These are phyloP conservation scores for Drosophila nr. perissopoda DNA, from an alignment of 2,888 invertebrate genomes.

Conservation along the genomic window DNA sequence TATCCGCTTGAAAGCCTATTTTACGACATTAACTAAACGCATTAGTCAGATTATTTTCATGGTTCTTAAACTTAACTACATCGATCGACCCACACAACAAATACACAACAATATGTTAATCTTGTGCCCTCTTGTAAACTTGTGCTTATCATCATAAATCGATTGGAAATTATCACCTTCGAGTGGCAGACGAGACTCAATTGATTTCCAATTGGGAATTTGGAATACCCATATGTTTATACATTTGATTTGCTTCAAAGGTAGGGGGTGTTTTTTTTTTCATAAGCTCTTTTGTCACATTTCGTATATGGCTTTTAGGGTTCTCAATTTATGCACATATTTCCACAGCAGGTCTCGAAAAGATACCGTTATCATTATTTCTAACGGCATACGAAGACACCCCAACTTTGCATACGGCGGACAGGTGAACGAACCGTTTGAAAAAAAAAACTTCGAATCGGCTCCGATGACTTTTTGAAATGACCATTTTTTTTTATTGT, in stretches of 20 bases:
- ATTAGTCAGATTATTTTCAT: slow-evolving; percentile 31
- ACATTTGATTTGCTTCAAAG: slow-evolving; percentile 1
- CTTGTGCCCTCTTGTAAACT: slow-evolving; percentile 33
- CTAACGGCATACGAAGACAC: slow-evolving; percentile 57
- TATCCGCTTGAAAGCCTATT: slow-evolving; percentile 3
- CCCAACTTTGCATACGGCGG: slow-evolving; percentile 51
- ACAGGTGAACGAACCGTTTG: slow-evolving; percentile 68
- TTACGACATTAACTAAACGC: slow-evolving; percentile 30
- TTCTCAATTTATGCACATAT: slow-evolving; percentile 59
- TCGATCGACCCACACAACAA: slow-evolving; percentile 4
- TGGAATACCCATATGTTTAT: slow-evolving; percentile 17
- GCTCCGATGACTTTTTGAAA: slow-evolving; percentile 67
- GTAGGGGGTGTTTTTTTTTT: slow-evolving; percentile 36
- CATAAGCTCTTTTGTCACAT: slow-evolving; percentile 61
- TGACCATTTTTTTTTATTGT: slow-evolving; percentile 49
- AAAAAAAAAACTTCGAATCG: background rate
- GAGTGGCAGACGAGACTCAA: slow-evolving; percentile 52
- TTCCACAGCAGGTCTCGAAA: slow-evolving; percentile 33
- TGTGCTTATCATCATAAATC: slow-evolving; percentile 59
- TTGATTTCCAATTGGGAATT: slow-evolving; percentile 47
- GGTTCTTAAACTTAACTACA: slow-evolving; percentile 1
- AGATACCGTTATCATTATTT: slow-evolving; percentile 66
- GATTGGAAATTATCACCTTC: slow-evolving; percentile 42
- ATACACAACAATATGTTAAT: slow-evolving; percentile 49
- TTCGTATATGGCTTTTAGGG: slow-evolving; percentile 16